Evolutionary conservation across 2,888 invertebrate genomes (phyloP).

Genomic region (Himalopsyche japonica): DNA sequence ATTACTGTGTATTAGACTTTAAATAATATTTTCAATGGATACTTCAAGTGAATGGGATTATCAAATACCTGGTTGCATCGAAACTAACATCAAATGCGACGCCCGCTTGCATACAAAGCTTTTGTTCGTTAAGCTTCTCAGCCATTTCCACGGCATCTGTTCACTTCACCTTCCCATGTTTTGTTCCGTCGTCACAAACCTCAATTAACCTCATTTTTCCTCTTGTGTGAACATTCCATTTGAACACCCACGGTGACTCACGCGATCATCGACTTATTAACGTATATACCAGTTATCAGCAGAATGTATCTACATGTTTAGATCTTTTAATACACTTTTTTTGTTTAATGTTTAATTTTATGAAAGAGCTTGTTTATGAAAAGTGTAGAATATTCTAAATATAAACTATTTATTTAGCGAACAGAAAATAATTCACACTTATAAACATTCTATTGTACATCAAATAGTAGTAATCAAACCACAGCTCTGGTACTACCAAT

Average conservation of each 20-base stretch:
- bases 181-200: not conserved
- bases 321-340: not conserved
- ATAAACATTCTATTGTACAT: too few species aligned
- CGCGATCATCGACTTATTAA: not conserved
- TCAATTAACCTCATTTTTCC: not conserved
- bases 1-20: too few species aligned
- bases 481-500: too few species aligned
- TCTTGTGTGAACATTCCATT: not conserved
- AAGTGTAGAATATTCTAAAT: too few species aligned
- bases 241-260: not conserved
- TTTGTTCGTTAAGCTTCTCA: not conserved
- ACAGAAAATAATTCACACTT: too few species aligned
- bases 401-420: too few species aligned
- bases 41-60: not conserved
- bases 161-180: not conserved
- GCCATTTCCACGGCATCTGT: not conserved
- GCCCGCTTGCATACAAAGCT: not conserved
- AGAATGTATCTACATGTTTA: not conserved
- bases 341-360: not conserved
- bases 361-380: too few species aligned
- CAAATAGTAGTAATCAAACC: too few species aligned
- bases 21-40: too few species aligned
- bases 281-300: not conserved
- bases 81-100: not conserved
- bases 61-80: not conserved